Evolutionary conservation across 2,797 vertebrate species (phyloP), one percentile per base, ranked within the genome.

Genomic region (Acomys russatus): DNA sequence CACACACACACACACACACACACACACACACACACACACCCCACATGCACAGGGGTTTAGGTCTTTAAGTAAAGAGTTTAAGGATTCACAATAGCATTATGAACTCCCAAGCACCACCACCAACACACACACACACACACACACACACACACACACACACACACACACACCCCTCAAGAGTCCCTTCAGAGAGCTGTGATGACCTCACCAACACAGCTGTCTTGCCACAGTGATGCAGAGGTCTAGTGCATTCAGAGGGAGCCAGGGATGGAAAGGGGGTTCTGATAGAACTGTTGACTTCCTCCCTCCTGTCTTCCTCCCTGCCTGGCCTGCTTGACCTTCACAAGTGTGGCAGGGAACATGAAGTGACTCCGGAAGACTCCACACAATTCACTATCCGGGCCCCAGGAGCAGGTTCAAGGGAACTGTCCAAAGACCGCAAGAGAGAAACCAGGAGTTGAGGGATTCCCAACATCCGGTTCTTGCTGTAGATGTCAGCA

Each of bases 61-160:
- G 74, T 88, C 25, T 49, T 56, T 85, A 96, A 5, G 20, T 74
- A 38, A 71, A 94, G 68, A 91, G 44, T 12, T n/a, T 28, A 94
- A 70, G 86, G 56, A 28, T 30, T 51, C 28, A 30, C 1, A 6
- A 66, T 0, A 11, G 30, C 83, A 82, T 54, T 59, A 88, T 18
- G 70, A 89, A 71, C 78, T 79, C 7, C 35, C 77, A 88, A 88
- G n/a, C 9, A 71, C 30, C 77, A n/a, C n/a, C 44, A 44, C 44
- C 44, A 44, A 44, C 44, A 44, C 44, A 44, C 44, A 44, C 44
- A 44, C 44, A 44, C n/a, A n/a, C 44, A 44, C 44, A 44, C 44
- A 44, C 44, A 44, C 44, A 44, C 44, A 44, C 44, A 44, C 44
- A 44, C 44, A 44, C 44, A 44, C 44, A 44, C 44, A 44, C 44